These are phyloP conservation scores for Phymorhynchus buccinoides DNA, from an alignment of 1,140 invertebrate species.

Conservation along the genomic window DNA sequence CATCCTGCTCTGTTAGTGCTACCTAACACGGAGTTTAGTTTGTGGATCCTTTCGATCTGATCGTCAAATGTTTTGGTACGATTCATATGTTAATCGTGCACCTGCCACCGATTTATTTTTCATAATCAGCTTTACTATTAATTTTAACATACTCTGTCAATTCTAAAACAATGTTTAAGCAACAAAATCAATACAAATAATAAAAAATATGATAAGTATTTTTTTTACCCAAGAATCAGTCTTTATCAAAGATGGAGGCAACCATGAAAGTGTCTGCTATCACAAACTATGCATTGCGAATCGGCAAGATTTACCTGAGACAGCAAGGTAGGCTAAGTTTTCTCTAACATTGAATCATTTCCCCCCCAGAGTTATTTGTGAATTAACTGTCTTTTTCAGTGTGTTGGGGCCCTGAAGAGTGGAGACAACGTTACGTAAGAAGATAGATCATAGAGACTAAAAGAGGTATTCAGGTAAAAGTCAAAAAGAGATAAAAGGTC, in stretches of 20 bases:
- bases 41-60: background rate
- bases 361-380: no score
- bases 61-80: conserved; percentile 40
- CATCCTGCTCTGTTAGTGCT: no score
- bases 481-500: no score
- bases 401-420: no score
- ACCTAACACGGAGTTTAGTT: background rate
- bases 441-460: no score
- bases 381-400: no score
- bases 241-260: conserved; percentile 10
- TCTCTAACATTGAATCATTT: no score
- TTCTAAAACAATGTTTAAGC: background rate
- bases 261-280: background rate
- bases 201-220: background rate
- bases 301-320: background rate
- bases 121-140: background rate
- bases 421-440: no score
- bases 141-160: background rate
- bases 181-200: background rate
- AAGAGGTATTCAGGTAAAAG: no score
- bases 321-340: background rate
- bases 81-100: conserved; percentile 46
- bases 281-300: background rate
- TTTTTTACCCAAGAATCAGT: background rate
- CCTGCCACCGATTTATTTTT: conserved; percentile 6